These are phyloP conservation scores for Busseola fusca DNA, from an alignment of 2,888 invertebrate species.

Conservation along the genomic window DNA sequence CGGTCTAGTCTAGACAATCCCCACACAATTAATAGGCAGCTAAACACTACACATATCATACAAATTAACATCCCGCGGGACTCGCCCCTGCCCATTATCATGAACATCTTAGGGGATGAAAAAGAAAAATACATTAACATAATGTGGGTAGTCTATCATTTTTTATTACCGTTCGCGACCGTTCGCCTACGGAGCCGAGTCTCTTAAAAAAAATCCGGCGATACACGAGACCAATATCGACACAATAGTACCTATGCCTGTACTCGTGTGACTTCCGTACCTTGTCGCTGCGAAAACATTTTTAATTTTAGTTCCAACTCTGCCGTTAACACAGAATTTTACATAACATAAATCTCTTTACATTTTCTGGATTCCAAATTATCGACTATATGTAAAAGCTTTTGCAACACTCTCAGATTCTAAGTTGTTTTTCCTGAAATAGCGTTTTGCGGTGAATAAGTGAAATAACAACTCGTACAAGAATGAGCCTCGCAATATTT, in stretches of 20 bases:
- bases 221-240: conserved; percentile 25
- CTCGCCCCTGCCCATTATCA: conserved; percentile 42
- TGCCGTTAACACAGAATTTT: conserved; percentile 25
- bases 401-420: conserved; percentile 14
- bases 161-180: conserved; percentile 55
- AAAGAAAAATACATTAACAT: conserved; percentile 59
- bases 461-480: conserved; percentile 40
- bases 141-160: conserved; percentile 60
- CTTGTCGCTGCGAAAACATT: conserved; percentile 18
- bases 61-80: conserved; percentile 40
- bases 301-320: conserved; percentile 37
- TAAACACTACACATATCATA: conserved; percentile 52
- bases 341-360: conserved; percentile 23
- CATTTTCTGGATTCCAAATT: conserved; percentile 17
- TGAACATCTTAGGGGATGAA: conserved; percentile 52
- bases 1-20: conserved; percentile 49
- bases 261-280: conserved; percentile 22
- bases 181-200: conserved; percentile 32
- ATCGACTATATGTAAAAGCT: conserved; percentile 17
- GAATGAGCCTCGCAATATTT: conserved; percentile 32
- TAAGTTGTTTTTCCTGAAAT: conserved; percentile 23
- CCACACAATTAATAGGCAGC: conserved; percentile 47
- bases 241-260: conserved; percentile 1
- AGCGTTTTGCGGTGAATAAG: conserved; percentile 43
- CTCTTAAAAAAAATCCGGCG: conserved; percentile 46